These are phyloP conservation scores for Girardinichthys multiradiatus DNA, from an alignment of 2,113 vertebrate genomes.

Conservation along the genomic window DNA sequence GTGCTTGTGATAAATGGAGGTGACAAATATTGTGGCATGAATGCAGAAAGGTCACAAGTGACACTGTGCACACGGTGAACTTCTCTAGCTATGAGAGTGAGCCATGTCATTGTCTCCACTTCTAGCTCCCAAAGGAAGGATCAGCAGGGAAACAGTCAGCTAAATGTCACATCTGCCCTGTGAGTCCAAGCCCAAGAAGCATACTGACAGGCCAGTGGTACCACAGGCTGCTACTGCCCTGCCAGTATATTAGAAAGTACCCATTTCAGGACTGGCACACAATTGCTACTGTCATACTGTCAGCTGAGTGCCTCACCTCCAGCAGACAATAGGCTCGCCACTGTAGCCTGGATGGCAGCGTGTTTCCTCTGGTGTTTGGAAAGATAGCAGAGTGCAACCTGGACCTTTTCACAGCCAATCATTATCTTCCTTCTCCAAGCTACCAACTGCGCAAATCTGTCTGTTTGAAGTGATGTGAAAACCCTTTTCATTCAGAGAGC, in stretches of 20 bases:
- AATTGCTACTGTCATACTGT: slow-evolving; percentile 57
- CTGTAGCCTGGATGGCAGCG: slow-evolving; percentile 18
- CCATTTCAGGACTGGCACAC: slow-evolving; percentile 47
- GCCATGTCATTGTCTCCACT: slow-evolving; percentile 46
- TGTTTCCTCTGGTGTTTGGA: slow-evolving; percentile 33
- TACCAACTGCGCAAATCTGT: slow-evolving; percentile 15
- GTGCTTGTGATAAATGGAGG: slow-evolving; percentile 59
- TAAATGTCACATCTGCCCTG: slow-evolving; percentile 72
- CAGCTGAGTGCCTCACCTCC: slow-evolving; percentile 33
- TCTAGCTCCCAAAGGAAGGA: slow-evolving; percentile 52
- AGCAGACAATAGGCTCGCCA: slow-evolving; percentile 44
- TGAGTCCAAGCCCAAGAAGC: slow-evolving; percentile 33
- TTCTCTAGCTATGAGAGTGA: slow-evolving; percentile 44
- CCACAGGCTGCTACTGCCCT: slow-evolving; percentile 36
- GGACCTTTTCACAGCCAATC: slow-evolving; percentile 14
- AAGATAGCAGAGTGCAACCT: slow-evolving; percentile 45
- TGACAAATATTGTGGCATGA: slow-evolving; percentile 62
- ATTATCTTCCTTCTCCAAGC: not conserved
- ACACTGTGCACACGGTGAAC: slow-evolving; percentile 22
- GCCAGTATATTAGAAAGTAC: slow-evolving; percentile 54
- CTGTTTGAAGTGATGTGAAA: slow-evolving; percentile 27
- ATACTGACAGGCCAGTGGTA: slow-evolving; percentile 45
- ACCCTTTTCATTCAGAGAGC: slow-evolving; percentile 24
- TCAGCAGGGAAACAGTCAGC: slow-evolving; percentile 51
- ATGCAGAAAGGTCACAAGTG: slow-evolving; percentile 62